A percentile compares a stretch with the other conserved stretches of the same genome.
Conservation (phyloP, 92 coral and sea anemone genomes). For the Bergia sp. region DNA sequence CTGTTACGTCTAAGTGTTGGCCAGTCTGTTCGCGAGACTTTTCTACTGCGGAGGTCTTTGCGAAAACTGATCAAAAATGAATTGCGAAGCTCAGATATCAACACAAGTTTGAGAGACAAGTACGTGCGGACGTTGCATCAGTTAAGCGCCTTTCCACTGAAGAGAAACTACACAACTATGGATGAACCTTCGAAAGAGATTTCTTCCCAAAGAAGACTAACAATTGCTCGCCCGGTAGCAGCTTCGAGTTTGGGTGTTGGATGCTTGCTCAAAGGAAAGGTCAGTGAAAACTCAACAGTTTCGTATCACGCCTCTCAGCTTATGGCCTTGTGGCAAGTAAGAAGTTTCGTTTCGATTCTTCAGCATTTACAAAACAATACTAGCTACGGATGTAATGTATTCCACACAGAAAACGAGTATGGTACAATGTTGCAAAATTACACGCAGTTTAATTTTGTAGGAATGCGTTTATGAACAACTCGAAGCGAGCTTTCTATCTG, state of each 20-base stretch:
- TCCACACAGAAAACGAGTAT: neutral
- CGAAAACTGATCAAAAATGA: slow-evolving; percentile 55
- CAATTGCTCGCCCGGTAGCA: neutral
- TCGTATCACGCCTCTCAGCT: neutral
- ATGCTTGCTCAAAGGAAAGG: slow-evolving; percentile 23
- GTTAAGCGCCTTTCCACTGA: slow-evolving; percentile 47
- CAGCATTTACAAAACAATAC: neutral
- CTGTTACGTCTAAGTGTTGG: neutral
- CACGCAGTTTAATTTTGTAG: neutral
- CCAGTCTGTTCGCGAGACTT: slow-evolving; percentile 60
- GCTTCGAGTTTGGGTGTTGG: neutral
- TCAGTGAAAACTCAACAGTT: neutral
- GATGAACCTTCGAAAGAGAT: neutral
- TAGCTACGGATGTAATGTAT: neutral
- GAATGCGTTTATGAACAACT: neutral
- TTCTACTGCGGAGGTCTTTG: slow-evolving; percentile 53
- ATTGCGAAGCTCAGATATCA: slow-evolving; percentile 45
- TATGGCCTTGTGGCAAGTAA: neutral
- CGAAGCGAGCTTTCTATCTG: neutral
- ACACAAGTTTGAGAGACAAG: slow-evolving; percentile 34
- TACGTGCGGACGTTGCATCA: slow-evolving; percentile 58
- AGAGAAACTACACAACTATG: slow-evolving; percentile 3
- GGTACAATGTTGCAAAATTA: neutral
- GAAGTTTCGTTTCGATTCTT: neutral
- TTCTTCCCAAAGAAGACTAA: neutral